Percentiles rank a stretch among this genome's conserved stretches.
Conservation (phyloP, 2,797 vertebrate genomes). For the Anomalospiza imberbis region DNA sequence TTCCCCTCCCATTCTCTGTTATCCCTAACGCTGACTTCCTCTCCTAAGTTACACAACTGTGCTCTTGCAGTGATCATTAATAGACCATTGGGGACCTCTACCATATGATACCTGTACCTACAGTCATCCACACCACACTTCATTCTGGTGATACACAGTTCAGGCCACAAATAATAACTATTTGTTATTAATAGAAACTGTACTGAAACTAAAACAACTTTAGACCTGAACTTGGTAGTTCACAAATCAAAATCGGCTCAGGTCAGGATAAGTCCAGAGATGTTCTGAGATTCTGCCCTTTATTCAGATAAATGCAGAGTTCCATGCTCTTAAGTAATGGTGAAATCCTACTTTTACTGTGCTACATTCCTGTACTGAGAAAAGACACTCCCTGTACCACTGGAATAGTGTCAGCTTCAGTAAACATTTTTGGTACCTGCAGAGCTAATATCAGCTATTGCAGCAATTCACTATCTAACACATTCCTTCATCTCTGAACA, state of each 20-base stretch:
- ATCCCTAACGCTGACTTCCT: not conserved
- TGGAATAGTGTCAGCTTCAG: not conserved
- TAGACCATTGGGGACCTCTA: not conserved
- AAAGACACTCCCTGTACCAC: not conserved
- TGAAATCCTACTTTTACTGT: not conserved
- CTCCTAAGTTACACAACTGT: not conserved
- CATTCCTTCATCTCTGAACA: accelerated
- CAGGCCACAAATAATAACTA: not conserved
- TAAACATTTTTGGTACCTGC: not conserved
- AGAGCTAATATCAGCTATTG: not conserved
- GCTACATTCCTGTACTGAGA: not conserved
- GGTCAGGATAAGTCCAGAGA: not conserved
- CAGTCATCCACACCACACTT: not conserved
- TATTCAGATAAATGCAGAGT: not conserved
- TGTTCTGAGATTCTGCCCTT: not conserved
- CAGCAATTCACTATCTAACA: not conserved
- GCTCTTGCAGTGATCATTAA: not conserved
- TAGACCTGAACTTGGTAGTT: not conserved
- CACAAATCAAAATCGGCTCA: not conserved
- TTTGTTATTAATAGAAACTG: not conserved
- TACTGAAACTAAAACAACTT: not conserved
- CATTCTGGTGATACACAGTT: not conserved
- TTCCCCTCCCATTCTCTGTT: not conserved
- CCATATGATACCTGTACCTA: not conserved
- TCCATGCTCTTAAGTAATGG: not conserved